These are phyloP conservation scores for Dolichomitus sp. DNA, from an alignment of 2,888 invertebrate species.

Conservation along the genomic window DNA sequence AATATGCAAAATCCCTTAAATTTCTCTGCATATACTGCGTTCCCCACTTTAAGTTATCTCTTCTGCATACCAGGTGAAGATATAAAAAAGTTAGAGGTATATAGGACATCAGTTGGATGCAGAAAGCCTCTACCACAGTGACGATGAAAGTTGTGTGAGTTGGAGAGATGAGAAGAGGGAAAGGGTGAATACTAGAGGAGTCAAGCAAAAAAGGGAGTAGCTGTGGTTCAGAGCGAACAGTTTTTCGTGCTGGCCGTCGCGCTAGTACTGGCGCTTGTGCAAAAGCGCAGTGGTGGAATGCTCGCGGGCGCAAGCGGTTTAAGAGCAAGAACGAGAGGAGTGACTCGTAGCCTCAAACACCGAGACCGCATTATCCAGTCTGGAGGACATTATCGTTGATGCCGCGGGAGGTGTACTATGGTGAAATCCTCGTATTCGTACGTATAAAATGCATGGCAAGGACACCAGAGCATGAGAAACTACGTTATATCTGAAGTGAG, in stretches of 20 bases:
- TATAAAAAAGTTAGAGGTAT: not conserved
- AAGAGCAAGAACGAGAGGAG: slow-evolving; percentile 76
- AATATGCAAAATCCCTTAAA: too few relatives aligned
- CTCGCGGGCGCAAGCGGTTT: slow-evolving; percentile 61
- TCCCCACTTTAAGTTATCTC: too few relatives aligned
- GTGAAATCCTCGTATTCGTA: slow-evolving; percentile 59
- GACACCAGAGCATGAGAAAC: slow-evolving; percentile 38
- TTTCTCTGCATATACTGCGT: too few relatives aligned
- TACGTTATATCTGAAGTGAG: slow-evolving; percentile 50
- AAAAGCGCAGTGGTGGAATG: slow-evolving; percentile 42
- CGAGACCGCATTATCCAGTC: slow-evolving; percentile 73
- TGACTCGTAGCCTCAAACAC: slow-evolving; percentile 70
- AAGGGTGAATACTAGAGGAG: slow-evolving; percentile 41
- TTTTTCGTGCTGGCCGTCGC: slow-evolving; percentile 71
- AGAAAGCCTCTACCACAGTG: not conserved
- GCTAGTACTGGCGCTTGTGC: slow-evolving; percentile 19
- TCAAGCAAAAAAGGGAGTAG: slow-evolving; percentile 35
- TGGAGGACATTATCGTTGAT: slow-evolving; percentile 69
- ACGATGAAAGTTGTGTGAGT: not conserved
- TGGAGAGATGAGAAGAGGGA: slow-evolving; percentile 28
- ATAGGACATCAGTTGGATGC: not conserved
- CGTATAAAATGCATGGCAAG: slow-evolving; percentile 5
- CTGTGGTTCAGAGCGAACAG: slow-evolving; percentile 57
- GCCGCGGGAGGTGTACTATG: slow-evolving; percentile 58
- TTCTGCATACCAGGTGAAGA: not conserved